phyloP scores from a whole-genome alignment of 2,113 vertebrate genomes.

The Cryptomyrus ogoouensis region DNA sequence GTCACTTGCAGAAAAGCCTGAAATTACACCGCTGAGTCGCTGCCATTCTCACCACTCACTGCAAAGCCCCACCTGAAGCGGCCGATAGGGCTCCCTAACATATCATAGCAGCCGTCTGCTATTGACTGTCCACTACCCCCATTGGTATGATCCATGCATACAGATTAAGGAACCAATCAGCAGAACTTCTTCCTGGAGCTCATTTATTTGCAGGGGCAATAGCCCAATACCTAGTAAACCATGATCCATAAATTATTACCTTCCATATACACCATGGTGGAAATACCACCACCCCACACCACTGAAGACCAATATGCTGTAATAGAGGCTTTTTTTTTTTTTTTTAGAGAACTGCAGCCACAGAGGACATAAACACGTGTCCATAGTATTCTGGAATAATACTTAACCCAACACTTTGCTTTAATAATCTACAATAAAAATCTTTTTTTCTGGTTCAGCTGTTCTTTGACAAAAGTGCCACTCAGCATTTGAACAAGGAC shows the following conservation, averaged over 20 bases:
- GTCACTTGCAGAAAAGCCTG: constrained; percentile 42
- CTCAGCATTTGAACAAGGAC: background rate
- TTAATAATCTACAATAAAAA: background rate
- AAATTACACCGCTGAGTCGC: constrained; percentile 55
- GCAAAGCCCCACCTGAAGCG: constrained; percentile 63
- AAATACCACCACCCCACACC: background rate
- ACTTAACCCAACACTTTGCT: background rate
- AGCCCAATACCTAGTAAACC: constrained; percentile 51
- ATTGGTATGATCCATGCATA: constrained; percentile 31
- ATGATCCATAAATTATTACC: constrained; percentile 34
- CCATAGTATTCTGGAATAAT: background rate
- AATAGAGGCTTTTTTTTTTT: background rate
- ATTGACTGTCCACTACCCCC: background rate
- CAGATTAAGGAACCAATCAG: background rate
- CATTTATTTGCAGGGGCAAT: constrained; percentile 46
- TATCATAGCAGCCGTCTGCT: constrained; percentile 50
- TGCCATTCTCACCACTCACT: constrained; percentile 64
- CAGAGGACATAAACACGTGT: background rate
- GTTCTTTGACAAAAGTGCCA: background rate
- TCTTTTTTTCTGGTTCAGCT: background rate
- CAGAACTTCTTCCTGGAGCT: constrained; percentile 40
- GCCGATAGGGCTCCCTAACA: constrained; percentile 56
- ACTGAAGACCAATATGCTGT: background rate
- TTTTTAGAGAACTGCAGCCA: background rate
- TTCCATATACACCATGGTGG: too few relatives aligned